Conservation (phyloP, 2,113 vertebrate species). For the Sphyrna mokarran region DNA sequence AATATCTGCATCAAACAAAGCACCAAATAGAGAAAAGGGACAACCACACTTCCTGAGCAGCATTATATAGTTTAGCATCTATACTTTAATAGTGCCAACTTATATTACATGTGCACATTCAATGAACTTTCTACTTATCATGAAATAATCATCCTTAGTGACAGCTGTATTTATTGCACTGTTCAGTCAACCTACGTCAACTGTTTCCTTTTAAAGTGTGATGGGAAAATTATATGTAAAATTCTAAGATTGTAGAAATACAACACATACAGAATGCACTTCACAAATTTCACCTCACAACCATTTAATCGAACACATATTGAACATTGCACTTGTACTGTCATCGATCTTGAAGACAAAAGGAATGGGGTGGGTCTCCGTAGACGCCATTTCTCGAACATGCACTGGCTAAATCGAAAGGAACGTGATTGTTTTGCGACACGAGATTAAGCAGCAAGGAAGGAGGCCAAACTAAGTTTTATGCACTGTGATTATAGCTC, state of each 20-base stretch:
- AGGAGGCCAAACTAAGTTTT: conserved; percentile 3
- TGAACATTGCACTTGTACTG: not conserved
- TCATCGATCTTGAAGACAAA: not conserved
- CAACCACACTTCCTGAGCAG: not conserved
- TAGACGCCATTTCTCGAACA: not conserved
- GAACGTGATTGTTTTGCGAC: not conserved
- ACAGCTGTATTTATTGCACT: not conserved
- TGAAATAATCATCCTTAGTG: not conserved
- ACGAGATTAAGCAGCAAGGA: not conserved
- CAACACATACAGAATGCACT: not conserved
- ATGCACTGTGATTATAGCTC: not conserved
- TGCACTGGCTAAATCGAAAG: not conserved
- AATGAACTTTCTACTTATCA: conserved; percentile 20
- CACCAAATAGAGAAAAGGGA: not conserved
- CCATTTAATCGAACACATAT: not conserved
- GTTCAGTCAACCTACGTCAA: not conserved
- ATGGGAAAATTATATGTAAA: not conserved
- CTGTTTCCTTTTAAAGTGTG: not conserved
- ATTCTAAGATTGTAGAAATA: not conserved
- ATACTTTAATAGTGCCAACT: not conserved
- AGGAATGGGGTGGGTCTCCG: not conserved
- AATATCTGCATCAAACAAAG: not conserved
- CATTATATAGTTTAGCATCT: not conserved
- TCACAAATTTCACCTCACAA: not conserved
- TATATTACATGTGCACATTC: not conserved